Evolutionary conservation across 2,113 vertebrate species (phyloP), one percentile per base, ranked within the genome.

Genomic region (Oncorhynchus keta): DNA sequence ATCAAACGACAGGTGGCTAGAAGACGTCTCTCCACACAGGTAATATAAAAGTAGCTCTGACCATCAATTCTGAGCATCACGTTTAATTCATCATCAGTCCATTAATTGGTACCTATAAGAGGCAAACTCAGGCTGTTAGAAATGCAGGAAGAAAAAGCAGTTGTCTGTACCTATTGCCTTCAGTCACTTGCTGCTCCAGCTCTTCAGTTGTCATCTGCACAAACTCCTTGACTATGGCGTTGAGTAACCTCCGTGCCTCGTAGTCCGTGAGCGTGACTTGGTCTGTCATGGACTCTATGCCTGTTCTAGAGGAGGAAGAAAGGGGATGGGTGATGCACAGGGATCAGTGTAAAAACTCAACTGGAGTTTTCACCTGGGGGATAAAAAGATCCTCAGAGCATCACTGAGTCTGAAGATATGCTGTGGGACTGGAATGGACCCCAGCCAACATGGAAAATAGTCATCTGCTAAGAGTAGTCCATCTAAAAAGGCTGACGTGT

Each of bases 201-300:
- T 98, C 96, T 61, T 96, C 94, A 3, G 94, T 92, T 18, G 95
- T 96, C 94, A 95, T 94, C 92, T 96, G 95, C 81, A 97, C 81
- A 75, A 97, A 97, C 84, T 96, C 95, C 90, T 95, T 97, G 76
- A 97, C 90, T 26, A 99, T 92, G 0, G 95, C 95, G 48, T 95
- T 97, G 90, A 98, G 92, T 89, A 99, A 93, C 88, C 96, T 82
- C 73, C 93, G 93, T 1, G 95, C 94, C 87, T 99, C 96, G 0
- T 96, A 95, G 77, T 98, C 95, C 35, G 92, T 95, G 83, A 97
- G 93, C 0, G 82, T 89, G 76, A 93, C 89, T 35, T 89, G 91
- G 61, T 97, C 96, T 9, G 95, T 88, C 80, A 93, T 81, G 55
- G 95, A 94, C 80, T 97, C 95, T 72, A 95, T 73, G 75, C 92